Base-by-base conservation (phyloP, 2,113 vertebrate species). In the Spheniscus mendiculus region DNA sequence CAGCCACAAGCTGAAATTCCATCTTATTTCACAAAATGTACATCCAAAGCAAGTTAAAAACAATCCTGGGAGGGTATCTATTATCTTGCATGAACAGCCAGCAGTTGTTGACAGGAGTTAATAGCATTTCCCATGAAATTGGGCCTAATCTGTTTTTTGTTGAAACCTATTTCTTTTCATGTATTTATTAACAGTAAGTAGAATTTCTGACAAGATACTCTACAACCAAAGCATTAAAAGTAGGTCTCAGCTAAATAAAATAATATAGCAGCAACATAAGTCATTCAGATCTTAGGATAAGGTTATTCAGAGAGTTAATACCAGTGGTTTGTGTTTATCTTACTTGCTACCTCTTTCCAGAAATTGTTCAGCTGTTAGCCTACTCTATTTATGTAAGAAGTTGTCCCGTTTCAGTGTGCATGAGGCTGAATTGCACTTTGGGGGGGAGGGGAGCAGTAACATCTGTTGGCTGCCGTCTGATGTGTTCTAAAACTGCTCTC, bases 51-150 rank as follows among this genome's bases (percentile, higher is more conserved):
- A 83, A 96, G 84, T 79, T 83, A 88, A 94, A 97, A 96, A 94
- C 82, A 96, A 94, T 80, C 36, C 87, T 70, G 50, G 58, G 38
- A 84, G 13, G 27, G 45, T 87, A 86, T 81, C 59, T 93, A 95
- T 96, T 96, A 89, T 96, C 89, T 97, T 93, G 58, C 77, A 72
- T 34, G 70, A 97, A 83, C 81, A 94, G 89, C 30, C 78, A 96
- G 78, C 70, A 73, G 67, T 90, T 95, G 88, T 91, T 95, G 92
- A 94, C 85, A 93, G 80, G 61, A 92, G 66, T 77, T 94, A 96
- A 96, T 90, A 91, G 91, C 58, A 83, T 94, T 95, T 91, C 74
- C 69, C 82, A 87, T 82, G 58, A 96, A 94, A 93, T 70, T 52
- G 6, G 53, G 73, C 61, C 62, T 97, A 96, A 94, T 80, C 62